Conservation (phyloP, 1,140 invertebrate genomes). For the Lepidurus arcticus region DNA sequence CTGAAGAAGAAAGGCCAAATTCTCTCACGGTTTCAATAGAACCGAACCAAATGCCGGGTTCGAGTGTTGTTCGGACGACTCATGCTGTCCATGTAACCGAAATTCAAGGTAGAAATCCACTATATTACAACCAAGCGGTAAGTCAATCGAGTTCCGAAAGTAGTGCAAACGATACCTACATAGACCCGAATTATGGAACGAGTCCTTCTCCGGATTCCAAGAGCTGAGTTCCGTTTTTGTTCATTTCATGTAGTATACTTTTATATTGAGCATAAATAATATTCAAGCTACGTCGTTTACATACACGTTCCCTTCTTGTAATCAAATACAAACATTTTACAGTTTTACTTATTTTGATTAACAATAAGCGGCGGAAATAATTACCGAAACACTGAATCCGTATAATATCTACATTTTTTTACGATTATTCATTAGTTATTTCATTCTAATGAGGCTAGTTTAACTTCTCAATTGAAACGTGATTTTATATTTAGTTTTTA, state of each 20-base stretch:
- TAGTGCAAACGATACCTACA: background rate
- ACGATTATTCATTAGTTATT: no score
- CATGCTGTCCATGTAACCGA: background rate
- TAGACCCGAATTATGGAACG: background rate
- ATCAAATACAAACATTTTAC: no score
- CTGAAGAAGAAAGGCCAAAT: background rate
- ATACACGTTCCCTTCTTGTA: no score
- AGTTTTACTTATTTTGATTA: no score
- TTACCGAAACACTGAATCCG: no score
- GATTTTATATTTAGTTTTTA: no score
- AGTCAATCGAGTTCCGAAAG: conserved; percentile 1
- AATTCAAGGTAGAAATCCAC: background rate
- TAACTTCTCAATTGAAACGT: no score
- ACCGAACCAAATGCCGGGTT: background rate
- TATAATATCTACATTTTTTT: no score
- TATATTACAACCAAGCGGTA: background rate
- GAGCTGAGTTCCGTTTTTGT: background rate
- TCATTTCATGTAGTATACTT: background rate
- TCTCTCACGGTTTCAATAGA: background rate
- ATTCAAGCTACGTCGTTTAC: no score
- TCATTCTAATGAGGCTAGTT: no score
- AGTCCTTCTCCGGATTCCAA: background rate
- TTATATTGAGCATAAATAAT: no score
- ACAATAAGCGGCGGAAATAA: no score
- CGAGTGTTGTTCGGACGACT: background rate